Percentiles rank a stretch among this genome's conserved stretches.
Conservation (phyloP, 2,797 vertebrate genomes). For the Halcyon smyrnensis region DNA sequence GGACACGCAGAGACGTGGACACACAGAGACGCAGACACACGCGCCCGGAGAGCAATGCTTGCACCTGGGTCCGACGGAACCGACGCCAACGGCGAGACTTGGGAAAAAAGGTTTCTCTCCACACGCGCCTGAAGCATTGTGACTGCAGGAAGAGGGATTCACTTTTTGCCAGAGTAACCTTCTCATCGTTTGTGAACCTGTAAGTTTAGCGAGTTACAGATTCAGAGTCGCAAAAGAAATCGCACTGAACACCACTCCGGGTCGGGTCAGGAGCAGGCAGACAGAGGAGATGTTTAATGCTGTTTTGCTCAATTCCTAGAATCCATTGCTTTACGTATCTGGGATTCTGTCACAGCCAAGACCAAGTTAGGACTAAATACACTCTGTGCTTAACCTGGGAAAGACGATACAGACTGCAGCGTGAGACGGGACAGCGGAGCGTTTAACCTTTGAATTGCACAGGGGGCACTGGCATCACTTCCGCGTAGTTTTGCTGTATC, state of each 20-base stretch:
- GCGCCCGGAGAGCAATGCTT: background rate
- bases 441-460: background rate
- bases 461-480: background rate
- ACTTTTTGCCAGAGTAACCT: background rate
- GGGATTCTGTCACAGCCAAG: conserved; percentile 1
- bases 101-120: background rate
- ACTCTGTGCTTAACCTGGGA: background rate
- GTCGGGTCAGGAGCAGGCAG: background rate
- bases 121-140: background rate
- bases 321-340: background rate
- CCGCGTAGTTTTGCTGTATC: background rate
- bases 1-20: accelerated
- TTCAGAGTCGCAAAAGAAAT: background rate
- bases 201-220: conserved; percentile 1
- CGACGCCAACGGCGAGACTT: background rate
- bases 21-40: background rate
- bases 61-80: background rate
- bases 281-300: background rate
- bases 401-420: background rate
- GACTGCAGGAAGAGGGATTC: background rate
- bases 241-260: accelerated
- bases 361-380: conserved; percentile 3
- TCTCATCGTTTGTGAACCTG: conserved; percentile 41
- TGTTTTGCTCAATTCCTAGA: background rate
- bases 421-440: background rate